Percentiles rank a stretch among this genome's conserved stretches.
These are phyloP conservation scores for Gymnarchus niloticus DNA, from an alignment of 2,113 vertebrate species.

Conservation along the genomic window DNA sequence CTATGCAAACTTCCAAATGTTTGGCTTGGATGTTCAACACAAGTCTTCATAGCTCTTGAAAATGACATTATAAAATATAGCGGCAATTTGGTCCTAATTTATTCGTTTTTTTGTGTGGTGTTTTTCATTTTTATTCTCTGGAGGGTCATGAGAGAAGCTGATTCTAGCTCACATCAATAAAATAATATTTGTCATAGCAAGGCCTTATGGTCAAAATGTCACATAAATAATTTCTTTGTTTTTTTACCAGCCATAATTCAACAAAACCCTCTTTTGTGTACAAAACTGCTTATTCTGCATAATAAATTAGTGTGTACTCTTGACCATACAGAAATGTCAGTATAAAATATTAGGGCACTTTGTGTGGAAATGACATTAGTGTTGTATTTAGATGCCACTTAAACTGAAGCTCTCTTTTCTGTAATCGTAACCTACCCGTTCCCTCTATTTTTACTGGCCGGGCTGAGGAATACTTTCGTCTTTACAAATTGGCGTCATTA, in stretches of 20 bases:
- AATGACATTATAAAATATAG: slow-evolving; percentile 66
- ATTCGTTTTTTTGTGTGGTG: slow-evolving; percentile 61
- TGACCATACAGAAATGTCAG: slow-evolving; percentile 41
- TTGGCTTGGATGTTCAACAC: slow-evolving; percentile 29
- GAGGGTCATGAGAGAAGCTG: slow-evolving; percentile 64
- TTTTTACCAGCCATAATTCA: slow-evolving; percentile 52
- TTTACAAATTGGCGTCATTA: slow-evolving; percentile 11
- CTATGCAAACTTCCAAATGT: slow-evolving; percentile 34
- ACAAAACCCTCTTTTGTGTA: slow-evolving; percentile 57
- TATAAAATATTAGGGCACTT: background rate
- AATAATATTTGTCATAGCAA: slow-evolving; percentile 68
- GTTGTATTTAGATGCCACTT: background rate
- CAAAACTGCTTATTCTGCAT: slow-evolving; percentile 11
- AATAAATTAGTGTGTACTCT: slow-evolving; percentile 24
- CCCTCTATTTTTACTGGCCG: background rate
- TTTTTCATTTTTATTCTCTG: slow-evolving; percentile 67
- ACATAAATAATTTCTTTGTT: slow-evolving; percentile 52
- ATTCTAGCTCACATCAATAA: slow-evolving; percentile 72
- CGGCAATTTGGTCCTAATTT: slow-evolving; percentile 45
- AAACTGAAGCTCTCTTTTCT: background rate
- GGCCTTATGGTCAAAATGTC: slow-evolving; percentile 68
- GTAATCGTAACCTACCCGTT: background rate
- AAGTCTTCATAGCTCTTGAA: slow-evolving; percentile 19
- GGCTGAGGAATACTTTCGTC: background rate
- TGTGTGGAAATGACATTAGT: background rate